A percentile compares a stretch with the other conserved stretches of the same genome.
phyloP scores from a whole-genome alignment of 1,140 invertebrate genomes.

The Achroia grisella region DNA sequence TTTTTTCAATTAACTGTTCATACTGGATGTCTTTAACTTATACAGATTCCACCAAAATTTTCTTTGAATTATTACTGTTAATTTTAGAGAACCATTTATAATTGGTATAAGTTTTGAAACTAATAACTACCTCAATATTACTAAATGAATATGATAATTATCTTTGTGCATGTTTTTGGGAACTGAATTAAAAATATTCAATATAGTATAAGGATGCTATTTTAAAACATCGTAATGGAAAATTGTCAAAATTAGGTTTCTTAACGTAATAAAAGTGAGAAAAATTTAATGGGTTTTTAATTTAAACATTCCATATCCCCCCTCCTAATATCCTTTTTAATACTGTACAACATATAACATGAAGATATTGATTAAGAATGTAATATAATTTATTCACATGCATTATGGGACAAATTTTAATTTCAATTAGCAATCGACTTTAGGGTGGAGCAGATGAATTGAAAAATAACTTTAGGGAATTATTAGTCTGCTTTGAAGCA shows the following conservation, averaged over 20 bases:
- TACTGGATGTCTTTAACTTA: neutral
- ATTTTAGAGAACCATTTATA: constrained; percentile 64
- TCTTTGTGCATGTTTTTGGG: constrained; percentile 69
- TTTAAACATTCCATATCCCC: neutral
- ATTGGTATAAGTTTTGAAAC: constrained; percentile 72
- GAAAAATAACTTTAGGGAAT: too few relatives aligned
- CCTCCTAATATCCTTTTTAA: neutral
- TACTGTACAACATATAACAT: too few relatives aligned
- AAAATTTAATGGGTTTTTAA: constrained; percentile 30
- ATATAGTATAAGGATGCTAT: constrained; percentile 66
- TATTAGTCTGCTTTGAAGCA: too few relatives aligned
- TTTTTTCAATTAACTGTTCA: constrained; percentile 7
- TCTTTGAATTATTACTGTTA: constrained; percentile 59
- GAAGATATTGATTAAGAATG: too few relatives aligned
- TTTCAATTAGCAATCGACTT: too few relatives aligned
- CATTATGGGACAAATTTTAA: too few relatives aligned
- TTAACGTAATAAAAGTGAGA: constrained; percentile 66
- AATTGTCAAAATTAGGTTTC: constrained; percentile 70
- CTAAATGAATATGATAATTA: constrained; percentile 71
- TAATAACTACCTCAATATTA: constrained; percentile 72
- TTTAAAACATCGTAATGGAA: constrained; percentile 60
- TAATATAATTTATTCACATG: too few relatives aligned
- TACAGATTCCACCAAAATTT: constrained; percentile 39
- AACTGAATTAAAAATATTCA: constrained; percentile 61
- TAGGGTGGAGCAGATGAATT: too few relatives aligned